A percentile compares a stretch with the other conserved stretches of the same genome.
phyloP scores from a whole-genome alignment of 2,888 invertebrate genomes.

The Acanthosoma haemorrhoidale region DNA sequence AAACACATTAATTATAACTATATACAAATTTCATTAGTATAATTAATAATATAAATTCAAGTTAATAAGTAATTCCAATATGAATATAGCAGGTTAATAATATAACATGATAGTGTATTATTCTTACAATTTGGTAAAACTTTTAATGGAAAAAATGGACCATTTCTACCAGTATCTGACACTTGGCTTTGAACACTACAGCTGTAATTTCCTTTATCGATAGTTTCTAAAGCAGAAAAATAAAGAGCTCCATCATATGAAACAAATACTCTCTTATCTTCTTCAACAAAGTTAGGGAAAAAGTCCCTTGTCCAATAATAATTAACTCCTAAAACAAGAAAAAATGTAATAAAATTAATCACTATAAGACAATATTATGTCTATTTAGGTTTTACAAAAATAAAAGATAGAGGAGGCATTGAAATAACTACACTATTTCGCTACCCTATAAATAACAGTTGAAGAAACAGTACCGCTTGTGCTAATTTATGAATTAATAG shows the following conservation, averaged over 20 bases:
- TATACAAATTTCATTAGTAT: neutral
- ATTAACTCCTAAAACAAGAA: constrained; percentile 56
- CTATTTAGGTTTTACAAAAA: too few relatives aligned
- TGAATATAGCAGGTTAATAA: too few relatives aligned
- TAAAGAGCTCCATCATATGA: constrained; percentile 91
- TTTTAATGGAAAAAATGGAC: constrained; percentile 76
- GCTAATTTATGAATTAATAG: too few relatives aligned
- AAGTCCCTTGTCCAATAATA: constrained; percentile 88
- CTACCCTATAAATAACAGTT: too few relatives aligned
- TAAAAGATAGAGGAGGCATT: too few relatives aligned
- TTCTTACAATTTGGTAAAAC: constrained; percentile 73
- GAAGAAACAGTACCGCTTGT: too few relatives aligned
- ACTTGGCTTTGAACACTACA: constrained; percentile 85
- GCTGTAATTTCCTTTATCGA: constrained; percentile 84
- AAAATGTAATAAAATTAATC: neutral
- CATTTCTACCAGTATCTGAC: constrained; percentile 81
- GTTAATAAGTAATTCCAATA: neutral
- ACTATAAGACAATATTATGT: too few relatives aligned
- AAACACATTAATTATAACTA: neutral
- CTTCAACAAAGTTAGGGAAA: constrained; percentile 88
- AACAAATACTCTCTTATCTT: constrained; percentile 87
- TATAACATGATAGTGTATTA: neutral
- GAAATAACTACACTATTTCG: too few relatives aligned
- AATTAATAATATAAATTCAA: neutral
- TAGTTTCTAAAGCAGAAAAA: constrained; percentile 86